Evolutionary conservation across 2,888 invertebrate species (phyloP), one percentile per base, ranked within the genome.

Genomic region (Hetaerina titia): DNA sequence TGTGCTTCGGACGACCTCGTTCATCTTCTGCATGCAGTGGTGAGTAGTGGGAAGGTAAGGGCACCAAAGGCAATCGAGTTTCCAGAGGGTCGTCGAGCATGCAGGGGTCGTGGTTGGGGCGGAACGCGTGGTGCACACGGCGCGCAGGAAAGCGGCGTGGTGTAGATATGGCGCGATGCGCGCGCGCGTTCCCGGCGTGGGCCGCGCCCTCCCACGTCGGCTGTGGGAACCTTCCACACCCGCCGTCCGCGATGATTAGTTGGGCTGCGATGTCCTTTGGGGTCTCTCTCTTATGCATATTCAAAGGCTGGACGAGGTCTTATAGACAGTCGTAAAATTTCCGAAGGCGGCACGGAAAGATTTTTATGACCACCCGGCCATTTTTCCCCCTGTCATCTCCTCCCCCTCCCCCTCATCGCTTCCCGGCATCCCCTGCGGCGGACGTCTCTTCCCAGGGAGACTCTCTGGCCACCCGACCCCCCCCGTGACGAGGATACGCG

Each of bases 341-440:
- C 92, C 92, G 69, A 92, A 92, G 92, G 92, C 92, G 92, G 92
- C 92, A 64, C 69, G 31, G 92, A 22, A 74, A 92, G 92, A 92
- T 92, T 92, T 92, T 92, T 92, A 92, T 64, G 92, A 69, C 92
- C 56, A n/a, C 22, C 74, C 69, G 92, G 64, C 69, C 92, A 92
- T 74, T 64, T 92, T 92, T 92, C 92, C 92, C 92, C 69, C 69
- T 92, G 92, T 92, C 92, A 92, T 92, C 92, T 92, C 69, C 13
- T 58, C 58, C 56, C 7, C 81, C 81, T 11, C 81, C 56, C 89
- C 13, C 74, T 25, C 19, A 22, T 22, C 22, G n/a, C 69, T 22
- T 89, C 89, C 58, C 89, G 6, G 57, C 58, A 56, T 89, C 56
- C 57, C 58, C 89, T n/a, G 81, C 81, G 81, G n/a, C 89, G 57